A percentile compares a stretch with the other conserved stretches of the same genome.
These are phyloP conservation scores for Ammodytes marinus DNA, from an alignment of 2,113 vertebrate species.

Conservation along the genomic window DNA sequence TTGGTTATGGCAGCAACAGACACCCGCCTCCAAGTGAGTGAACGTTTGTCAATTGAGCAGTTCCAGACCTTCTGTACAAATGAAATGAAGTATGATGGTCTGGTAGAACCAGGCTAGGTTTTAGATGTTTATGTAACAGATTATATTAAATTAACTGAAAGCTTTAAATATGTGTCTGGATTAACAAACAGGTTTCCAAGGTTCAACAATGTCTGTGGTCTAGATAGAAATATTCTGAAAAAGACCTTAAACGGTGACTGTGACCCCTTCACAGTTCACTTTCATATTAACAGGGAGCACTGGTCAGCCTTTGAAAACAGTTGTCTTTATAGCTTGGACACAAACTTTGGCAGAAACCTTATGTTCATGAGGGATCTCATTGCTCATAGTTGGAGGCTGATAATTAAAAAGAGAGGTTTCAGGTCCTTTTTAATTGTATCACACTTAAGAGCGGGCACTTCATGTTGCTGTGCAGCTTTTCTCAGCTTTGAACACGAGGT, in stretches of 20 bases:
- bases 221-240: conserved; percentile 4
- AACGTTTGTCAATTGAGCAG: too few relatives aligned
- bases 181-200: background rate
- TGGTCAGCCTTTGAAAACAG: background rate
- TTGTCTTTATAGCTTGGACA: too few relatives aligned
- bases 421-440: background rate
- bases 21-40: too few relatives aligned
- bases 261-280: background rate
- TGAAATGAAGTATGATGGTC: too few relatives aligned
- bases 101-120: background rate
- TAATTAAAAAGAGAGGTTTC: background rate
- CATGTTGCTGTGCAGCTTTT: background rate
- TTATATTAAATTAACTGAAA: background rate
- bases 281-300: too few relatives aligned
- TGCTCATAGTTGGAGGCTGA: background rate
- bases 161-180: background rate
- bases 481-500: background rate
- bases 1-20: too few relatives aligned
- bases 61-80: too few relatives aligned
- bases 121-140: background rate
- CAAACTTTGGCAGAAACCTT: background rate
- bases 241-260: background rate
- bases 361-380: background rate
- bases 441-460: background rate
- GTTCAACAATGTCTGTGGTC: background rate